phyloP scores from a whole-genome alignment of 2,888 invertebrate genomes.

The Desoria tigrina region DNA sequence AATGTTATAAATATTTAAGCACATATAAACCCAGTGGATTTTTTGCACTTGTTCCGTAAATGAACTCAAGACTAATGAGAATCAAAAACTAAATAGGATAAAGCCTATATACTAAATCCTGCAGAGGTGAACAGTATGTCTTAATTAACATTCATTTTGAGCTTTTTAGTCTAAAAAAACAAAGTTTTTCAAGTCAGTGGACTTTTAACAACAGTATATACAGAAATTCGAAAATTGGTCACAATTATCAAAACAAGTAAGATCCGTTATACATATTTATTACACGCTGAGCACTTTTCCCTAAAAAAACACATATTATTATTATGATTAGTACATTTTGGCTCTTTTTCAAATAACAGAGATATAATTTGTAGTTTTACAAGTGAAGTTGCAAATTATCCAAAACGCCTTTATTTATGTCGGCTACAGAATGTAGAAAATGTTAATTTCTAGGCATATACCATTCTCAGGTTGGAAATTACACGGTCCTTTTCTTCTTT shows the following conservation, averaged over 20 bases:
- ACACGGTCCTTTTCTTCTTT: too few species aligned
- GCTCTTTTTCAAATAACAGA: neutral
- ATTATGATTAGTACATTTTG: neutral
- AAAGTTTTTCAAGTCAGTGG: neutral
- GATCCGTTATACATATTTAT: neutral
- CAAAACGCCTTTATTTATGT: slow-evolving; percentile 5
- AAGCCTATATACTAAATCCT: too few species aligned
- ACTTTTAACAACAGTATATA: neutral
- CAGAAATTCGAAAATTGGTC: slow-evolving; percentile 5
- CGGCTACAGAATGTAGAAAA: neutral
- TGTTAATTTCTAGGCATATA: neutral
- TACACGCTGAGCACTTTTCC: too few species aligned
- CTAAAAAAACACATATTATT: neutral
- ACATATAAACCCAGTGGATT: too few species aligned
- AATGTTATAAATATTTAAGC: too few species aligned
- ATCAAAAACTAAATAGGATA: too few species aligned
- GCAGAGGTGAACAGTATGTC: neutral
- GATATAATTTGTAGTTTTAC: neutral
- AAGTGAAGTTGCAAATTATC: neutral
- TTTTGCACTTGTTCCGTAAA: too few species aligned
- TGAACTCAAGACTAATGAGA: too few species aligned
- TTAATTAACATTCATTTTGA: slow-evolving; percentile 2
- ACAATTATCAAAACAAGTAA: neutral
- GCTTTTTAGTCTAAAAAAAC: too few species aligned
- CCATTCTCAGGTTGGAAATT: too few species aligned